A percentile compares a stretch with the other conserved stretches of the same genome.
Evolutionary conservation across 2,888 invertebrate genomes (phyloP).

Genomic region (Amphipyra berbera): DNA sequence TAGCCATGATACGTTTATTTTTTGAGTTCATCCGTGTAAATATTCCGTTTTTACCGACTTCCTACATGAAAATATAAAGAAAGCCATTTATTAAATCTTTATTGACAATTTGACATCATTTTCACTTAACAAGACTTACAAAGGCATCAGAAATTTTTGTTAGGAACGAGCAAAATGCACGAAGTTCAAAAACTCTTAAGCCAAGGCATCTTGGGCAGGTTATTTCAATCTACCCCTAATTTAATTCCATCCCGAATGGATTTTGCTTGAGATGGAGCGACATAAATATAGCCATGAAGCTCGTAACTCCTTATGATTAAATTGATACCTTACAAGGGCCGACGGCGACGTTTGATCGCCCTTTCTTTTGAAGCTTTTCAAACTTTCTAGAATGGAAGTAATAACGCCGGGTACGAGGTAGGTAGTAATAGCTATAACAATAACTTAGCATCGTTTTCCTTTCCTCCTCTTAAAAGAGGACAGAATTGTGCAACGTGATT

Average conservation of each 20-base stretch:
- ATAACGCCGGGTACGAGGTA: constrained; percentile 39
- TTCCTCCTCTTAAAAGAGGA: constrained; percentile 44
- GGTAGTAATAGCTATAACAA: constrained; percentile 39
- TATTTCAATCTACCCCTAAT: constrained; percentile 71
- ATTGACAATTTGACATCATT: constrained; percentile 49
- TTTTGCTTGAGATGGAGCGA: constrained; percentile 62
- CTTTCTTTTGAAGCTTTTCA: constrained; percentile 57
- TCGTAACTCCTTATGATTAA: constrained; percentile 65
- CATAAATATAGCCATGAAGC: constrained; percentile 62
- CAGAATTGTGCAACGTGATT: constrained; percentile 59
- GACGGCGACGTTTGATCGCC: constrained; percentile 55
- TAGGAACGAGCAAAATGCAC: constrained; percentile 43
- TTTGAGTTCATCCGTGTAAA: too few species aligned
- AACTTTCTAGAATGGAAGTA: constrained; percentile 52
- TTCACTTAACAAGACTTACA: constrained; percentile 44
- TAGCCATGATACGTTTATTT: too few species aligned
- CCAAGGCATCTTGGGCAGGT: constrained; percentile 62
- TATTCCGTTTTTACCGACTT: too few species aligned
- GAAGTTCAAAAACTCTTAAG: constrained; percentile 51
- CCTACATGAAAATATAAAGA: background rate
- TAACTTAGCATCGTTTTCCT: constrained; percentile 42
- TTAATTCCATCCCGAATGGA: constrained; percentile 64
- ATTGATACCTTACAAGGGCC: constrained; percentile 61
- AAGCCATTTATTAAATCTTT: constrained; percentile 30
- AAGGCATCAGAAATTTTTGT: constrained; percentile 50